These are phyloP conservation scores for Alectoris magna DNA, from an alignment of 2,797 vertebrate genomes.

Conservation along the genomic window DNA sequence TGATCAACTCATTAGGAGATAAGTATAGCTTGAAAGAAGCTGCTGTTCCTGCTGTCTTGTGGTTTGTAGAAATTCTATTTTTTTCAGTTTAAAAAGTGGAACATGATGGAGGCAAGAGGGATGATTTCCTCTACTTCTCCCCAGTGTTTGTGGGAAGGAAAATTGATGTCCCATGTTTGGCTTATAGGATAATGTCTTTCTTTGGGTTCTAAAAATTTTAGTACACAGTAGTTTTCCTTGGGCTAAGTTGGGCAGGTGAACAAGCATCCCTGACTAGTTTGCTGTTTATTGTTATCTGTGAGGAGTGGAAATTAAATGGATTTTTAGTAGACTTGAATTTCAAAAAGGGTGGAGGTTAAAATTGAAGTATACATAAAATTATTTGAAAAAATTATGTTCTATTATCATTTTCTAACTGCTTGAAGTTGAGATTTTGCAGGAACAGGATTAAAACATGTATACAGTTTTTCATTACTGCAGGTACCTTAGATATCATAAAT, in stretches of 20 bases:
- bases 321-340: neutral
- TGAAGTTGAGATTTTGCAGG: neutral
- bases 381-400: neutral
- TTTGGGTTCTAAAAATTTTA: neutral
- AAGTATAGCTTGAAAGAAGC: neutral
- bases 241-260: neutral
- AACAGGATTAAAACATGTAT: neutral
- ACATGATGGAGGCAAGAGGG: neutral
- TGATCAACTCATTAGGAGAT: neutral
- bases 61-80: neutral
- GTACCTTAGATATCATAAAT: neutral
- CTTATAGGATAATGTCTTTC: neutral
- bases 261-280: neutral
- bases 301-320: accelerated
- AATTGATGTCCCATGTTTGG: neutral
- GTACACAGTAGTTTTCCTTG: neutral
- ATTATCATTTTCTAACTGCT: neutral
- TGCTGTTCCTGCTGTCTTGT: neutral
- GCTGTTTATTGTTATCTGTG: neutral
- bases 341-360: neutral
- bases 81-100: neutral
- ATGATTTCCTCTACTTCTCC: neutral
- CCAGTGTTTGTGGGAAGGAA: neutral
- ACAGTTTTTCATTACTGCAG: neutral
- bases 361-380: neutral